Conservation (phyloP, 2,113 vertebrate species). For the Heloderma charlesbogerti region DNA sequence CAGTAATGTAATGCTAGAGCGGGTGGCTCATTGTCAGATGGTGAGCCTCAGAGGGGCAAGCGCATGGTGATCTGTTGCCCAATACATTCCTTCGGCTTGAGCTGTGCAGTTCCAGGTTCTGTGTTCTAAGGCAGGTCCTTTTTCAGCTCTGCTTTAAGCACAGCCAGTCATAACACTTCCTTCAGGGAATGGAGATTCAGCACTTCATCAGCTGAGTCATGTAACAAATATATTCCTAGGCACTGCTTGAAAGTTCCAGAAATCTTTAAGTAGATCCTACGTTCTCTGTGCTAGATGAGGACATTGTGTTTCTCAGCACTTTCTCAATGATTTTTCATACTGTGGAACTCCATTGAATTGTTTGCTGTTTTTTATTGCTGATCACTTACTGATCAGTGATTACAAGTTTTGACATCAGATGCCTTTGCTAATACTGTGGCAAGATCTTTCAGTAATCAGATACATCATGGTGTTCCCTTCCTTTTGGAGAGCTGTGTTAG, state of each 20-base stretch:
- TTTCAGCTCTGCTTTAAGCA: background rate
- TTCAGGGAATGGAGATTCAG: background rate
- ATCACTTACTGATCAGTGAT: background rate
- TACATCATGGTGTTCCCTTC: background rate
- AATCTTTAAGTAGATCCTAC: background rate
- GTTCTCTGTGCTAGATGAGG: background rate
- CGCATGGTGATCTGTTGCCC: background rate
- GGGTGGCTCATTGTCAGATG: background rate
- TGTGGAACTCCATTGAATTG: background rate
- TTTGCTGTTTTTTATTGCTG: background rate
- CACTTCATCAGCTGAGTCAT: background rate
- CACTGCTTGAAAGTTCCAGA: background rate
- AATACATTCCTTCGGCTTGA: background rate
- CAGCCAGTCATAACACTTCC: background rate
- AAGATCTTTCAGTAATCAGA: background rate
- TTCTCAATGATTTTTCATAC: background rate
- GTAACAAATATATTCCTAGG: constrained; percentile 3
- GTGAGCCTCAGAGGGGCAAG: background rate
- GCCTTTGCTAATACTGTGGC: background rate
- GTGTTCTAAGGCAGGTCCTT: background rate
- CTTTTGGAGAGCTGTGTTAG: background rate
- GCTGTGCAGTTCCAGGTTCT: background rate
- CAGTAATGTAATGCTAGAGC: background rate
- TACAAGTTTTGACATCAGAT: background rate
- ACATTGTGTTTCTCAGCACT: background rate